Base-by-base conservation (phyloP, 2,113 vertebrate species). In the Neomonachus schauinslandi region DNA sequence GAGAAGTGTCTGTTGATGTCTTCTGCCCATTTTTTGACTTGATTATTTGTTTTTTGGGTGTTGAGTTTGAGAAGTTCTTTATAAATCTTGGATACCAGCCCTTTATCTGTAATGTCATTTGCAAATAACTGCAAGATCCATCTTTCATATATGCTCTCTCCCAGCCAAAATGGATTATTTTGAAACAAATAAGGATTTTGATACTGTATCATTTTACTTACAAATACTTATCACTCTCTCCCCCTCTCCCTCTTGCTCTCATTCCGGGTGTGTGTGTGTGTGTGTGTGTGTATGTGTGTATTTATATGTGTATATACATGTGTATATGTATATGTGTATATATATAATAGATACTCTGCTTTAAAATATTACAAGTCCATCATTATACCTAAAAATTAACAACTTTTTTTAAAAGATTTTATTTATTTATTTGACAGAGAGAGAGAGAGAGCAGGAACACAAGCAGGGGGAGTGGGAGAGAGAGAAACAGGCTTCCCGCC, bases 161-260 rank as follows among this genome's bases (percentile, higher is more conserved):
- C 26, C 28, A 49, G 6, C 18, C 39, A 77, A 77, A 77, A 33
- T 91, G 69, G 59, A 82, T 87, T 93, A 55, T 69, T 93, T 89
- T 87, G 36, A 94, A 92, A 46, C 81, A 79, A 92, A 81, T 57
- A 95, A 91, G 80, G 22, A 59, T 55, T 67, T 69, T n/a, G 26
- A 89, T 87, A 77, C 16, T 21, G 6, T 67, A 88, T 63, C 9
- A 72, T 92, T 92, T 85, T 94, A 72, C 65, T 87, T 87, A 15
- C 31, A 49, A 77, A 51, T 91, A 49, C 59, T 63, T 76, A 33
- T 51, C 16, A 31, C 15, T 65, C 10, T 77, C 39, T 49, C 42
- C 46, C 26, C 16, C 26, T 67, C 7, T 55, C 28, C 63, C 14
- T 65, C 13, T 76, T 24, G 7, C 26, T 76, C 14, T 49, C 24